phyloP scores from a whole-genome alignment of 2,888 invertebrate genomes.

The Drosophila kuntzei region DNA sequence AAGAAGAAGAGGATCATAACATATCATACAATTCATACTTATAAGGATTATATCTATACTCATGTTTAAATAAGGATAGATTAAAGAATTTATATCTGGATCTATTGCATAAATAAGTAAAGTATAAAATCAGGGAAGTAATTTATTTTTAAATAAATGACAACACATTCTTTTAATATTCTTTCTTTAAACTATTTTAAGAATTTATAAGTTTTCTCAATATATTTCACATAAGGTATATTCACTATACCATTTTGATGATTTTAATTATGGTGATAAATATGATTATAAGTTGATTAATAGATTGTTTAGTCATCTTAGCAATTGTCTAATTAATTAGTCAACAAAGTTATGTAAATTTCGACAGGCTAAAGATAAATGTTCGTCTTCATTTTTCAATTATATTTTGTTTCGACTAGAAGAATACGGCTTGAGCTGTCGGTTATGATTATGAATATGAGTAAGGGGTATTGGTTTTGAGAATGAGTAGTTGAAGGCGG shows the following conservation, averaged over 20 bases:
- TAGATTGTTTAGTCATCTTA: constrained; percentile 6
- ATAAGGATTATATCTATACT: too few species aligned
- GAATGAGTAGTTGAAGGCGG: constrained; percentile 8
- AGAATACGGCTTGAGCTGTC: constrained; percentile 22
- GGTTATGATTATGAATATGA: constrained; percentile 15
- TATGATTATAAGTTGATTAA: constrained; percentile 3
- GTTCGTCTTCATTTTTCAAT: constrained; percentile 28
- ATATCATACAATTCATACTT: too few species aligned
- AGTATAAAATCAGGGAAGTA: too few species aligned
- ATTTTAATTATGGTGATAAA: not conserved
- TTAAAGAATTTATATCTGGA: too few species aligned
- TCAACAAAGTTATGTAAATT: constrained; percentile 22
- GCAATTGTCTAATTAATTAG: constrained; percentile 21
- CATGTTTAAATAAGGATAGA: not conserved
- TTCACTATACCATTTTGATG: too few species aligned
- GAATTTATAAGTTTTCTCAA: too few species aligned
- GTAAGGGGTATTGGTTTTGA: constrained; percentile 3
- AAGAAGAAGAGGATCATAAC: too few species aligned
- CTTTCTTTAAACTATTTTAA: too few species aligned
- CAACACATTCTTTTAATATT: too few species aligned
- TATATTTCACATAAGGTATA: too few species aligned
- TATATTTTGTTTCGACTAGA: constrained; percentile 19
- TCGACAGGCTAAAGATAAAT: constrained; percentile 12
- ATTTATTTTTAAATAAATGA: too few species aligned
- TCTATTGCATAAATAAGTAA: too few species aligned